Evolutionary conservation across 2,888 invertebrate genomes (phyloP), one percentile per base, ranked within the genome.

Genomic region (Drosophila nigritarsus): DNA sequence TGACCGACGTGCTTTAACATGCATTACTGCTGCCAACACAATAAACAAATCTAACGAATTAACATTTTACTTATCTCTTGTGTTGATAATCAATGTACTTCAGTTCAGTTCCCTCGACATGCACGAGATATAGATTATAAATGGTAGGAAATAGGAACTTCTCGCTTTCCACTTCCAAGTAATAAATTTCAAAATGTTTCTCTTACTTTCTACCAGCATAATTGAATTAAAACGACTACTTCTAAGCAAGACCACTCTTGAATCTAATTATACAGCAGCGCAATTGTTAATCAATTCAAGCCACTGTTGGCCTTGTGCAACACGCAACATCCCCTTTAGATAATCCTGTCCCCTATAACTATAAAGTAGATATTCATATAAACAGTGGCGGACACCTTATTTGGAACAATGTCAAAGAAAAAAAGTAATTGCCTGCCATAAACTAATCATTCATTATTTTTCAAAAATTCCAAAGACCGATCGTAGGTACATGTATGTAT

Each of bases 291-390:
- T 72, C 50, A 77, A 75, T 77, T 71, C 36, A 51, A 58, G 42
- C 18, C 27, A 8, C 49, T 70, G 60, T 56, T 64, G 50, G 49
- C 55, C 69, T 55, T 40, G 32, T 1, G 56, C 20, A 29, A 27
- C 83, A 83, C 87, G 89, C 89, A 55, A 88, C 66, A 70, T 83
- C 55, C 71, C 68, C 65, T 59, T 75, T 69, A 72, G 59, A 67
- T 54, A 67, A 55, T n/a, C 9, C 29, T 15, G 15, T 24, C 40
- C 40, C 29, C n/a, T 15, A n/a, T 32, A 20, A 24, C n/a, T 15
- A n/a, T 32, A 20, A 24, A 27, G 40, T 9, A 66, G 29, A 34
- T 45, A 45, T 36, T 11, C 40, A 60, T 56, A 56, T 55, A 36
- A n/a, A n/a, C n/a, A n/a, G n/a, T n/a, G n/a, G n/a, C n/a, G n/a